Base-by-base conservation (phyloP, 1,140 invertebrate species). In the Conus ventricosus region DNA sequence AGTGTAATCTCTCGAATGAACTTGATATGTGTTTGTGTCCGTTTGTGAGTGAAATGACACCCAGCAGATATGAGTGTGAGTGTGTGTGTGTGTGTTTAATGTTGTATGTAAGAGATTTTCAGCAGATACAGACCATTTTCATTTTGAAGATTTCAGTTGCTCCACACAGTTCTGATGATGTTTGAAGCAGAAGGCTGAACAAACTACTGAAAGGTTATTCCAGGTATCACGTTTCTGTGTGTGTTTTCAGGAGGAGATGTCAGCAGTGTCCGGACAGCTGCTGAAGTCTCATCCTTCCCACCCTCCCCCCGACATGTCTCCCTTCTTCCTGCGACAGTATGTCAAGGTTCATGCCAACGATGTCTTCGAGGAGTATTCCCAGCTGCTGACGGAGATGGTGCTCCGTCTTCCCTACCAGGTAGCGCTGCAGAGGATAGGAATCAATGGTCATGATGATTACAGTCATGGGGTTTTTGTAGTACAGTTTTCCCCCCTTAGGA, bases 331-430 rank as follows among this genome's bases (percentile, higher is more conserved):
- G 39, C 97, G 97, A 83, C 98, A 98, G 93, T 99, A 99, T 95
- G 97, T 99, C 11, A 94, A 94, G 89, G 91, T 97, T 81, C 98
- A 99, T 95, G 97, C 98, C 0, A 96, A 97, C 92, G 98, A 99
- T 95, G 97, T 99, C 20, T 99, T 99, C 94, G 97, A 98, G 93
- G 97, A 97, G 27, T 99, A 99, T 95, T 97, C 98, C 8, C 97
- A 98, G 89, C 96, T 99, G 13, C 95, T 99, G 4, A 99, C 98
- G 67, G 99, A 99, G 96, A 99, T 99, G 96, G 97, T 98, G 5
- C 95, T 99, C 6, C 96, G 98, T 82, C 95, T 99, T 53, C 98
- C 99, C 0, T 99, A 99, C 95, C 98, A 99, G 93, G 94, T 94
- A 89, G 39, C 39, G 39, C 39, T 39, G 39, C 39, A 39, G 39